Conservation (phyloP, 2,888 invertebrate genomes). For the Pecten maximus region DNA sequence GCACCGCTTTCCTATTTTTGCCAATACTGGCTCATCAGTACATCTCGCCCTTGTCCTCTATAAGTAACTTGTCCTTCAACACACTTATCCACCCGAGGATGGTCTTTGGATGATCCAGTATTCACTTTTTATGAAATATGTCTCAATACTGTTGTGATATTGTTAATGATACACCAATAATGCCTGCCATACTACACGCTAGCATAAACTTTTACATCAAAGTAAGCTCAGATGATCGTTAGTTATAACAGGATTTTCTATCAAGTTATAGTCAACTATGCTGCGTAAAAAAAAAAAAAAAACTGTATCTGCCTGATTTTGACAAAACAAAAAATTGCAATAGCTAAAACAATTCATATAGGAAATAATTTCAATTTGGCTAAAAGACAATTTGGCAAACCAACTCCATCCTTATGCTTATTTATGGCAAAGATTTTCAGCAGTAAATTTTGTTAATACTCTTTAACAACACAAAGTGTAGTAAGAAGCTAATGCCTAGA, state of each 20-base stretch:
- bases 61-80: neutral
- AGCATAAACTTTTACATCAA: neutral
- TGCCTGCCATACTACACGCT: neutral
- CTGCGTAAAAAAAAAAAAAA: neutral
- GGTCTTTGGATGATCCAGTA: neutral
- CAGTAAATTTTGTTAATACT: neutral
- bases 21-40: neutral
- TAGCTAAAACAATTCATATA: neutral
- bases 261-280: neutral
- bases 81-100: neutral
- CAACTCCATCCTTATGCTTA: neutral
- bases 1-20: constrained; percentile 30
- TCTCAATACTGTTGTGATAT: neutral
- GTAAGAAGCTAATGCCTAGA: neutral
- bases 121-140: neutral
- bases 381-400: neutral
- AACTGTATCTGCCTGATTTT: neutral
- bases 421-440: neutral
- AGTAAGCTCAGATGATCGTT: neutral
- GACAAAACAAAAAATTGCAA: constrained; percentile 3
- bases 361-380: neutral
- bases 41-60: neutral
- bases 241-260: neutral
- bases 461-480: neutral
- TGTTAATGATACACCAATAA: neutral